Percentiles rank a stretch among this genome's conserved stretches.
These are phyloP conservation scores for Adelges cooleyi DNA, from an alignment of 1,140 invertebrate species.

Conservation along the genomic window DNA sequence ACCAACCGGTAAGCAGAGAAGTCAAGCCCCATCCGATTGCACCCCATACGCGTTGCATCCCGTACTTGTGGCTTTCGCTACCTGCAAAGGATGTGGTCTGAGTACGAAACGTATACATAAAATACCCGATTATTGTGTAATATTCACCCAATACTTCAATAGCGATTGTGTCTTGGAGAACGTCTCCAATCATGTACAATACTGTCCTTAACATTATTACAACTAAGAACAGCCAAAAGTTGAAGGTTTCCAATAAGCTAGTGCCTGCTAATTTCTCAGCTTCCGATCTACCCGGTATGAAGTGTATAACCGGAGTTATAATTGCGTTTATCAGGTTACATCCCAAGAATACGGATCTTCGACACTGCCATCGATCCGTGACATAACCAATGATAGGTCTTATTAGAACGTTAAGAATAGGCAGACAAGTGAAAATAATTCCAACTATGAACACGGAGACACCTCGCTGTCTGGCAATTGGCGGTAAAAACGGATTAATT, in stretches of 20 bases:
- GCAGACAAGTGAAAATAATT: too few relatives aligned
- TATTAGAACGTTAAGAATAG: too few relatives aligned
- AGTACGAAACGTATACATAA: too few relatives aligned
- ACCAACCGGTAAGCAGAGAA: slow-evolving; percentile 52
- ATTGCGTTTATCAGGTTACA: background rate
- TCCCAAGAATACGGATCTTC: background rate
- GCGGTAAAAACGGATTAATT: background rate
- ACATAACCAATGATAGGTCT: too few relatives aligned
- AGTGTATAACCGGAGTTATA: background rate
- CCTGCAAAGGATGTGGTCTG: too few relatives aligned
- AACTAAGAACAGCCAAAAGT: background rate
- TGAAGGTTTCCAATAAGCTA: background rate
- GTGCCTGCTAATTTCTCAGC: background rate
- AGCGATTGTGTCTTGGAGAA: background rate
- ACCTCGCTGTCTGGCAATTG: too few relatives aligned
- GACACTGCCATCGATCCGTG: too few relatives aligned
- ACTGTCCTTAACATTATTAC: background rate
- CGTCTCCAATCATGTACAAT: background rate
- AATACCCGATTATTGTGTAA: too few relatives aligned
- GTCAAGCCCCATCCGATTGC: slow-evolving; percentile 60
- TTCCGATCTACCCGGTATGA: background rate
- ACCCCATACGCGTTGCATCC: slow-evolving; percentile 64
- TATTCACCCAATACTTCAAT: background rate
- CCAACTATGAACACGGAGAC: too few relatives aligned
- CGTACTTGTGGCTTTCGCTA: slow-evolving; percentile 53